Base-by-base conservation (phyloP, 23 tunicate genomes). In the Aplidium turbinatum region DNA sequence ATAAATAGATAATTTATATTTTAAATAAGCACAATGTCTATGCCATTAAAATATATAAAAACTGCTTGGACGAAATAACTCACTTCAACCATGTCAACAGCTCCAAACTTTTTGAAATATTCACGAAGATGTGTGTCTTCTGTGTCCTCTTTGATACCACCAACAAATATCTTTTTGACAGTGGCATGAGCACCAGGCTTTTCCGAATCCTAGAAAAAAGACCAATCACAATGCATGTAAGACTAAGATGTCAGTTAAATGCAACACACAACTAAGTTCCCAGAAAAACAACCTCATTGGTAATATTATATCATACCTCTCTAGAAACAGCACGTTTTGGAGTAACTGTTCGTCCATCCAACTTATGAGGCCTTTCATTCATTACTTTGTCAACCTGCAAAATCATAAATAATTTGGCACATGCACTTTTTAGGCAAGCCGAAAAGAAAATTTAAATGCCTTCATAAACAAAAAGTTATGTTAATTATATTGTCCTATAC, bases 181-280 rank as follows among this genome's bases (percentile, higher is more conserved):
- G 94, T 94, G 3, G 93, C 94, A 82, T 94, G 99, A 4, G 94
- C 94, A 31, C 99, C 99, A 19, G 99, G 99, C 57, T 74, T 84
- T 64, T 91, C 97, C 0, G 97, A 91, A 74, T 91, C 97, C 97
- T 91, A 26, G 19, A 35, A 54, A 16, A 16, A 16, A 54, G 19
- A 54, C n/a, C n/a, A n/a, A n/a, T n/a, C n/a, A n/a, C n/a, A n/a
- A 54, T 25, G 23, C 48, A 42, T 9, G 13, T 42, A 42, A 42
- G 16, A 42, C 48, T 42, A 42, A 42, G 16, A 42, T 42, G 16
- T 9, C 48, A 9, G 9, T 42, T 9, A 9, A 42, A 42, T 16
- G 9, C 48, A 16, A 9, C 9, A 42, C 16, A 16, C 9, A 42
- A 9, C 9, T 9, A 42, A 42, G 16, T 9, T 42, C 9, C 9